A percentile compares a stretch with the other conserved stretches of the same genome.
phyloP scores from a whole-genome alignment of 2,113 vertebrate species.

The Gambusia holbrooki region DNA sequence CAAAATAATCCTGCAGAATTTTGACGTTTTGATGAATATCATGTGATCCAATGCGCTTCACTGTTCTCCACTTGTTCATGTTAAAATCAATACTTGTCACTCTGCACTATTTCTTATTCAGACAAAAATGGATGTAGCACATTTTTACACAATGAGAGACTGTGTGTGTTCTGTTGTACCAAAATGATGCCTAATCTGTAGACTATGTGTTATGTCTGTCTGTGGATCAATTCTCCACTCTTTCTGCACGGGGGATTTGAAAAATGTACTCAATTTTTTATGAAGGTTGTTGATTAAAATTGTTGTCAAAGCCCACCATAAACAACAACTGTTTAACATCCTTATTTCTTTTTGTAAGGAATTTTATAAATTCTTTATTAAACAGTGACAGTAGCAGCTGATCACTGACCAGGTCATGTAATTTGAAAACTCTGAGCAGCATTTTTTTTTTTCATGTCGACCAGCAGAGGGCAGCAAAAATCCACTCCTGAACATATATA shows the following conservation, averaged over 20 bases:
- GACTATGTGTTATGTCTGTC: not conserved
- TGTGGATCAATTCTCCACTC: not conserved
- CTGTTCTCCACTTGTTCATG: not conserved
- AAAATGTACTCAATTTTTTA: not conserved
- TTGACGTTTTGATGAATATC: slow-evolving; percentile 6
- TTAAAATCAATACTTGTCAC: not conserved
- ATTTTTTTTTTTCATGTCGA: not conserved
- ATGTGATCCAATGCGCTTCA: not conserved
- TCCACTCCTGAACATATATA: slow-evolving; percentile 20
- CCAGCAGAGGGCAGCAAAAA: slow-evolving; percentile 57
- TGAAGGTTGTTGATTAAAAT: not conserved
- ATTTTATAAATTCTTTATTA: not conserved
- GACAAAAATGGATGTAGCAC: not conserved
- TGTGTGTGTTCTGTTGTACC: not conserved
- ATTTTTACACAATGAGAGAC: not conserved
- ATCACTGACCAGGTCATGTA: not conserved
- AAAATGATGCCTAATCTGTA: not conserved
- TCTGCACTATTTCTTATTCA: not conserved
- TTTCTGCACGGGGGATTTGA: not conserved
- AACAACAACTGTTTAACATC: not conserved
- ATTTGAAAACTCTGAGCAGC: not conserved
- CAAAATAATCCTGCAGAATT: slow-evolving; percentile 4
- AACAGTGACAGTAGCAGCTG: not conserved
- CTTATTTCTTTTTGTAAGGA: not conserved
- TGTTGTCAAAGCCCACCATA: not conserved